A percentile compares a stretch with the other conserved stretches of the same genome.
Conservation (phyloP, 2,797 vertebrate species). For the Rhinogobio ventralis region DNA sequence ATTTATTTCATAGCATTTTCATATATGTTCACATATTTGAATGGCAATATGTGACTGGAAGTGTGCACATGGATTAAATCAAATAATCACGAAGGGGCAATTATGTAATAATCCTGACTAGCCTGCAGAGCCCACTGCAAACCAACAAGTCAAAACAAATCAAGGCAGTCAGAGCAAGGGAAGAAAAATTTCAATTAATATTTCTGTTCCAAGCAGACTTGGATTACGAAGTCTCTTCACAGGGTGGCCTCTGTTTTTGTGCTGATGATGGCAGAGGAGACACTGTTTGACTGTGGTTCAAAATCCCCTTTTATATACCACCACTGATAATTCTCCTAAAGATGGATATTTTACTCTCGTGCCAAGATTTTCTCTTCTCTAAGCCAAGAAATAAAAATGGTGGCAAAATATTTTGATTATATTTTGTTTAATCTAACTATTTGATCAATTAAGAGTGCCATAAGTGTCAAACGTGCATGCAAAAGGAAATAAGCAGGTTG, state of each 20-base stretch:
- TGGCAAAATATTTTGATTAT: not conserved
- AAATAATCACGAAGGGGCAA: not conserved
- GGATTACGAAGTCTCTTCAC: not conserved
- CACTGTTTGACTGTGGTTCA: not conserved
- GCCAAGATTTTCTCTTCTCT: not conserved
- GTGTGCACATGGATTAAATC: not conserved
- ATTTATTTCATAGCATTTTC: not conserved
- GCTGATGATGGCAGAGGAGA: not conserved
- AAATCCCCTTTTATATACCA: not conserved
- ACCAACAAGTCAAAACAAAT: not conserved
- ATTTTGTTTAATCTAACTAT: not conserved
- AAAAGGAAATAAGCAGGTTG: not conserved
- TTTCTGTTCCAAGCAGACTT: not conserved
- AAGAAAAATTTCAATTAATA: not conserved
- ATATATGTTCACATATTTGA: not conserved
- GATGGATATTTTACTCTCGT: not conserved
- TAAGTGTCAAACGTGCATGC: not conserved
- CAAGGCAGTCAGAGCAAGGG: not conserved
- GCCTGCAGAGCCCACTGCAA: conserved; percentile 1
- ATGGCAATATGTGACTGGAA: not conserved
- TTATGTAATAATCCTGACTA: conserved; percentile 22
- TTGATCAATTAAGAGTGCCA: not conserved
- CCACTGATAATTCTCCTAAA: not conserved
- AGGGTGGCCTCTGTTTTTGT: not conserved
- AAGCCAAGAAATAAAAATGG: not conserved